Evolutionary conservation across 2,113 vertebrate species (phyloP).

Genomic region (Nibea albiflora): DNA sequence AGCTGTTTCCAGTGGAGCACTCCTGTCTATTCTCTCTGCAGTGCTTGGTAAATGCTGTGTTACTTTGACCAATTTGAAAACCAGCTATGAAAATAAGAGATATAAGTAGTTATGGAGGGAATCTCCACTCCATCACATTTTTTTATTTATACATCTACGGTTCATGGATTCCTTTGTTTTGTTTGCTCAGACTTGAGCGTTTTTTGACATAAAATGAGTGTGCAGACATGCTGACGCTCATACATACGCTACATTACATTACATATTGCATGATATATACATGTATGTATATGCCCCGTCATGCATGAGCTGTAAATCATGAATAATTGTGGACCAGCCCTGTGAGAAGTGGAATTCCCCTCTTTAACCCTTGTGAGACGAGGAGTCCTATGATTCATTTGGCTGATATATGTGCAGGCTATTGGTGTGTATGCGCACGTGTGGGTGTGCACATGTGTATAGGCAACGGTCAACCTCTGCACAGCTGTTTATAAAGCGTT

Average conservation of each 20-base stretch:
- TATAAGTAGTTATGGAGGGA: neutral
- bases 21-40: neutral
- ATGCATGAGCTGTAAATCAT: conserved; percentile 56
- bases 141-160: neutral
- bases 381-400: conserved; percentile 54
- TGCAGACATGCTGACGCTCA: conserved; percentile 3
- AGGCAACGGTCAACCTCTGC: conserved; percentile 46
- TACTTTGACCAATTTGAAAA: conserved; percentile 22
- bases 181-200: neutral
- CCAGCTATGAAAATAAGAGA: conserved; percentile 22
- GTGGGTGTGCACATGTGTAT: conserved; percentile 34
- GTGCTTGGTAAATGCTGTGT: neutral
- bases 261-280: conserved; percentile 2
- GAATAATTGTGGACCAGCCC: conserved; percentile 43
- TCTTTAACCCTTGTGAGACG: conserved; percentile 56
- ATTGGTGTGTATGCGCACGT: conserved; percentile 12
- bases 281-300: conserved; percentile 16
- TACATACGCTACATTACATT: neutral
- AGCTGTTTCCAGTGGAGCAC: conserved; percentile 1
- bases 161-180: conserved; percentile 3
- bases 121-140: neutral
- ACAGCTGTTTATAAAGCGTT: conserved; percentile 64
- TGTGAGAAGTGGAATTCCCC: conserved; percentile 74
- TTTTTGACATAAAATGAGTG: neutral
- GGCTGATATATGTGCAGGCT: conserved; percentile 36